Percentiles rank a stretch among this genome's conserved stretches.
These are phyloP conservation scores for Drosophila varians DNA, from an alignment of 1,140 invertebrate genomes.

Conservation along the genomic window DNA sequence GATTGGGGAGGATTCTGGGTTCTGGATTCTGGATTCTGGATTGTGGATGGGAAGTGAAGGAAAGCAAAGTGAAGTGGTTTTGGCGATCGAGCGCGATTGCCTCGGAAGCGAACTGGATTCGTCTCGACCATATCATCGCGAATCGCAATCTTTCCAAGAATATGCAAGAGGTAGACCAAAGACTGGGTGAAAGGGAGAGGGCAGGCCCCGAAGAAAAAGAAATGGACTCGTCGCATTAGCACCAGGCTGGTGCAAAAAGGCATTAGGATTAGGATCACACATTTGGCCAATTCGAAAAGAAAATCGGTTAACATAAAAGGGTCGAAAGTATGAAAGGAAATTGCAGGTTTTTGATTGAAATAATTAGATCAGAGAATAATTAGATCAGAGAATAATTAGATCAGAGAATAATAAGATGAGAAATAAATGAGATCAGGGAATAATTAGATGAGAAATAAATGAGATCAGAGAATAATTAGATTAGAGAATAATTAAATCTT, in stretches of 20 bases:
- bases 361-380: neutral
- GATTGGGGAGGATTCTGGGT: neutral
- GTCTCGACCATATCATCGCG: conserved; percentile 18
- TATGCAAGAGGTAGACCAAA: neutral
- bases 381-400: no score
- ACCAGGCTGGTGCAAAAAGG: conserved; percentile 8
- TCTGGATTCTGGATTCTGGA: neutral
- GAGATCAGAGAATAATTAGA: no score
- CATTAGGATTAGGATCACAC: conserved; percentile 10
- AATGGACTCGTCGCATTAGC: conserved; percentile 50
- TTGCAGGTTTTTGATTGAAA: neutral
- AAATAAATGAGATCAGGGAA: no score
- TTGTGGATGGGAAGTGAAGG: neutral
- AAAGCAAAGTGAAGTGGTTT: neutral
- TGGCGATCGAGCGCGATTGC: conserved; percentile 9
- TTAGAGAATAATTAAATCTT: no score
- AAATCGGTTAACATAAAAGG: conserved; percentile 1
- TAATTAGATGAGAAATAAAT: no score
- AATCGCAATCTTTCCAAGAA: conserved; percentile 19
- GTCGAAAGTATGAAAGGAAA: no score
- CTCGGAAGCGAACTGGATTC: conserved; percentile 19
- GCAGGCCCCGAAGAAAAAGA: neutral
- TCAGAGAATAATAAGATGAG: no score
- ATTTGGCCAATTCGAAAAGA: neutral
- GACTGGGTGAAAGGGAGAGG: neutral